Evolutionary conservation across 1,140 invertebrate species (phyloP), one percentile per base, ranked within the genome.

Genomic region (Drosophila gunungcola): DNA sequence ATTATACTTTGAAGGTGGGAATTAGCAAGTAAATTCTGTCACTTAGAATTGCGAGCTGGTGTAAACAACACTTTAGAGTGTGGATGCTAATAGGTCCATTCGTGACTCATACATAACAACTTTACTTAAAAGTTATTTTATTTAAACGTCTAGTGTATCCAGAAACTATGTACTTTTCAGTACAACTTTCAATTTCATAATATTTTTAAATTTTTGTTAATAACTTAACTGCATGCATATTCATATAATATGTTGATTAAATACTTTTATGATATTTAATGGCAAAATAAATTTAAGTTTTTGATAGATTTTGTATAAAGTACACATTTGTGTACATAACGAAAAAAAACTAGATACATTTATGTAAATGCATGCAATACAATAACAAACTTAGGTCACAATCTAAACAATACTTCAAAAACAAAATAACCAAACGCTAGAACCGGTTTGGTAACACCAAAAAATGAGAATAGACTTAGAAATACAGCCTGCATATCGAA

Each of bases 51-150:
- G 41, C 36, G 27, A 21, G 29, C 0, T n/a, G 12, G 12, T 48
- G 53, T 41, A 74, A 75, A 65, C 51, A 75, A 65, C 29, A 45
- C 38, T 53, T 76, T 76, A 48, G 73, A 13, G n/a, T 5, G 7
- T 32, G 6, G 0, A 29, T 73, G 67, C 36, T 72, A 73, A 57
- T 76, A 38, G 41, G 49, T 34, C 42, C 57, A 42, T 38, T 49
- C 2, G 43, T 56, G 63, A 65, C 43, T 67, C 60, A 21, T 21
- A 10, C 10, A 9, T 13, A 29, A 27, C 48, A 65, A 54, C 12
- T 13, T 34, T 3, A 25, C 36, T 9, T 25, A 4, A 34, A 16
- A 39, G 11, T 4, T 4, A 3, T 27, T 4, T 25, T 10, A 45
- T 2, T 21, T 21, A 21, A 21, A 21, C 16, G 16, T 1, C 16